Base-by-base conservation (phyloP, 1,140 invertebrate species). In the Panulirus ornatus region DNA sequence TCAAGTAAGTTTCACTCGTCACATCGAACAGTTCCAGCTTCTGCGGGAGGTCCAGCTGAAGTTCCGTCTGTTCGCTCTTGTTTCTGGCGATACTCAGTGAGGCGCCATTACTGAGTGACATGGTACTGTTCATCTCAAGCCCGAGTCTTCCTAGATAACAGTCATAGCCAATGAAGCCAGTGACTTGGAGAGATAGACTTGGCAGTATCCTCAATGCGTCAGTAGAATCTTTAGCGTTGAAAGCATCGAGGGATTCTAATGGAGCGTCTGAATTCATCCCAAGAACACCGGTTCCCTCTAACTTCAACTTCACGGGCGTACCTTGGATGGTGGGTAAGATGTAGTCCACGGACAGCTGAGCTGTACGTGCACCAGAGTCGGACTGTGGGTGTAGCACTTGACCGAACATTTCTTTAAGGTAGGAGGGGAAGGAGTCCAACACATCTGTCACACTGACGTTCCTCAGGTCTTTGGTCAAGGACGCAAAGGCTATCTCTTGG, bases 321-420 rank as follows among this genome's bases (percentile, higher is more conserved):
- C 85, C 85, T n/a, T 88, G 85, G 30, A 81, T 88, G 54, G 85
- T 88, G 14, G 85, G 85, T 19, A 88, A 36, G 54, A 75, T 66
- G 75, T 81, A 81, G 30, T 88, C 85, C 19, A 81, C 0, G 0
- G 22, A 42, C 1, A 88, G 11, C 27, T 88, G 85, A 42, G 36
- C 36, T 22, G 54, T 79, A 27, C 42, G 75, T 16, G 75, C 40
- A n/a, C n/a, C n/a, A 11, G 47, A 42, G 44, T 89, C 58, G 1
- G n/a, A 44, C 14, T 81, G 54, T 3, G 81, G 27, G 8, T 66
- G 30, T 27, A 81, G n/a, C 36, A 79, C 38, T 11, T 30, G 22
- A 0, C 5, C 27, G 16, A 88, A 22, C 11, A 70, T 16, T 44
- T 81, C 6, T 16, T 34, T 27, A 27, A 42, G 22, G 19, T 70